A percentile compares a stretch with the other conserved stretches of the same genome.
Conservation (phyloP, 2,888 invertebrate species). For the Gastracanthus pulcherrimus region DNA sequence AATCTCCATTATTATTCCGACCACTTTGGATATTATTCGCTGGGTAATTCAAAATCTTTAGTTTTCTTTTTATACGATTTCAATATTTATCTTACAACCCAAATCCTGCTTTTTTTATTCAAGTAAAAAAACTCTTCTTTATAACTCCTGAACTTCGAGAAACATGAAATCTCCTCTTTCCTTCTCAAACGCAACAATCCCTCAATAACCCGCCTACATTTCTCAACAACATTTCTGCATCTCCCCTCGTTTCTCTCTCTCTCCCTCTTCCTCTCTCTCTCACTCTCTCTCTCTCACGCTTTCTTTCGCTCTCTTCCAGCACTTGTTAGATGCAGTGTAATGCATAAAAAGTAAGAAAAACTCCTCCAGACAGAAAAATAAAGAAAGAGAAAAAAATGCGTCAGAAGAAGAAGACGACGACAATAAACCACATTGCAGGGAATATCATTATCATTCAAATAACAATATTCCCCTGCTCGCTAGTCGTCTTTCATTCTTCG, state of each 20-base stretch:
- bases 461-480: constrained; percentile 18
- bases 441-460: constrained; percentile 48
- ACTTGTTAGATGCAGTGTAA: constrained; percentile 17
- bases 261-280: no score
- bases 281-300: no score
- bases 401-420: constrained; percentile 1
- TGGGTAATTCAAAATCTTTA: no score
- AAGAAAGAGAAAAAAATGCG: constrained; percentile 6
- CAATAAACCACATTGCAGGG: constrained; percentile 30
- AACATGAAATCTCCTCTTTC: neutral
- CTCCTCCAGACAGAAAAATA: no score
- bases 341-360: constrained; percentile 44
- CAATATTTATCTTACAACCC: no score
- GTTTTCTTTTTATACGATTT: no score
- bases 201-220: neutral
- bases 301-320: neutral
- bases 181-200: neutral
- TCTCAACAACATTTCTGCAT: neutral
- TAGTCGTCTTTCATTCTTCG: neutral
- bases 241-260: neutral
- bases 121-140: no score
- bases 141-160: neutral
- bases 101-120: no score
- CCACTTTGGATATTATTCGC: no score
- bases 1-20: no score